Evolutionary conservation across 2,888 invertebrate genomes (phyloP).

Genomic region (Lordiphosa fenestrarum): DNA sequence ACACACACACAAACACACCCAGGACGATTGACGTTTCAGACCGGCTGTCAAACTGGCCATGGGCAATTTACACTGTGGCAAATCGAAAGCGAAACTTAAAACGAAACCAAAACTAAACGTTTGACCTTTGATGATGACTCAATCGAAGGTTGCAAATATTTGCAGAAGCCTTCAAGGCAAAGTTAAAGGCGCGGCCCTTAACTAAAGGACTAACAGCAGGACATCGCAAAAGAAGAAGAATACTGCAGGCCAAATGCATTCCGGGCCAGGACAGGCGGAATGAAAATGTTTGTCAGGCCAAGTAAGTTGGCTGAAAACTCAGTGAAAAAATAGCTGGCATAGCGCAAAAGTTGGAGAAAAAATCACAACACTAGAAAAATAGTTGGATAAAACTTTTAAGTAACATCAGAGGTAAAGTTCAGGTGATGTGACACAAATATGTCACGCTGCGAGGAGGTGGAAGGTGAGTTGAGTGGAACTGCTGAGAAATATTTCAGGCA

Average conservation of each 20-base stretch:
- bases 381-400: conserved; percentile 60
- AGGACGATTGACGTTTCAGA: conserved; percentile 33
- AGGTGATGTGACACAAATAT: conserved; percentile 51
- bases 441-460: conserved; percentile 15
- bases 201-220: conserved; percentile 17
- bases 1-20: conserved; percentile 9
- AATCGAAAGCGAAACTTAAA: conserved; percentile 67
- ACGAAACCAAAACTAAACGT: conserved; percentile 44
- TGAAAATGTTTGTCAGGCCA: conserved; percentile 64
- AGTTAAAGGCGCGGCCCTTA: conserved; percentile 44
- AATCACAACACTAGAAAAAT: conserved; percentile 63
- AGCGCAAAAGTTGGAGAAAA: conserved; percentile 44
- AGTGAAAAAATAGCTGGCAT: conserved; percentile 49
- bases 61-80: conserved; percentile 57
- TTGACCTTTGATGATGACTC: conserved; percentile 69
- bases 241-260: conserved; percentile 40
- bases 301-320: conserved; percentile 37
- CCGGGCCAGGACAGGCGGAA: conserved; percentile 35
- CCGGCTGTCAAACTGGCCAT: conserved; percentile 41
- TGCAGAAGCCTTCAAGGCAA: conserved; percentile 34
- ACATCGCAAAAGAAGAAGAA: neutral
- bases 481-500: conserved; percentile 55
- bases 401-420: conserved; percentile 42
- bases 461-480: neutral
- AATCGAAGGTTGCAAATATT: conserved; percentile 50